phyloP scores from a whole-genome alignment of 2,797 vertebrate species.

The Pangasius larnaudii region DNA sequence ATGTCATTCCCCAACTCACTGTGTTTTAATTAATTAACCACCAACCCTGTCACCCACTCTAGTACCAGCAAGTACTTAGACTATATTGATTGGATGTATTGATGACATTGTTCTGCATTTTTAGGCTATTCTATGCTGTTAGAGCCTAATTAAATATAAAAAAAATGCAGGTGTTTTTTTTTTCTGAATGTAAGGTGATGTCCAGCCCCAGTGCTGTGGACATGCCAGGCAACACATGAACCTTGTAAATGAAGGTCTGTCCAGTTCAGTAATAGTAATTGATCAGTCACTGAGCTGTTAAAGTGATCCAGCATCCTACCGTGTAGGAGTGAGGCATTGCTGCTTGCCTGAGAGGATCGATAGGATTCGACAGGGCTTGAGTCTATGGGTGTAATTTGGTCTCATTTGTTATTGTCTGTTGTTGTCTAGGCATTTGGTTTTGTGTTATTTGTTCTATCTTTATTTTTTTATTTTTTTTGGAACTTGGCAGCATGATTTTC shows the following conservation, averaged over 20 bases:
- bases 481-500: neutral
- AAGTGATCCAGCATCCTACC: conserved; percentile 23
- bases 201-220: conserved; percentile 31
- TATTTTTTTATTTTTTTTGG: neutral
- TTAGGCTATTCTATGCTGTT: neutral
- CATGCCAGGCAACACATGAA: conserved; percentile 28
- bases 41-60: neutral
- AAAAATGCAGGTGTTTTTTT: neutral
- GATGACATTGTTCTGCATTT: neutral
- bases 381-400: conserved; percentile 19
- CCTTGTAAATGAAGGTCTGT: conserved; percentile 38
- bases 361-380: conserved; percentile 37
- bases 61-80: neutral
- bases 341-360: conserved; percentile 30
- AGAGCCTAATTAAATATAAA: neutral
- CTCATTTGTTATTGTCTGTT: conserved; percentile 25
- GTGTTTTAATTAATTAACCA: conserved; percentile 9
- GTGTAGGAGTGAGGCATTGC: conserved; percentile 17
- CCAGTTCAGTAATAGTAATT: conserved; percentile 43
- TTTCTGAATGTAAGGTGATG: neutral
- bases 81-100: neutral
- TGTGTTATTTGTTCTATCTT: conserved; percentile 1
- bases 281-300: conserved; percentile 37
- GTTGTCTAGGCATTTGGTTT: conserved; percentile 21
- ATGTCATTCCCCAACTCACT: neutral